Conservation (phyloP, 2,113 vertebrate genomes). For the Gobio gobio region DNA sequence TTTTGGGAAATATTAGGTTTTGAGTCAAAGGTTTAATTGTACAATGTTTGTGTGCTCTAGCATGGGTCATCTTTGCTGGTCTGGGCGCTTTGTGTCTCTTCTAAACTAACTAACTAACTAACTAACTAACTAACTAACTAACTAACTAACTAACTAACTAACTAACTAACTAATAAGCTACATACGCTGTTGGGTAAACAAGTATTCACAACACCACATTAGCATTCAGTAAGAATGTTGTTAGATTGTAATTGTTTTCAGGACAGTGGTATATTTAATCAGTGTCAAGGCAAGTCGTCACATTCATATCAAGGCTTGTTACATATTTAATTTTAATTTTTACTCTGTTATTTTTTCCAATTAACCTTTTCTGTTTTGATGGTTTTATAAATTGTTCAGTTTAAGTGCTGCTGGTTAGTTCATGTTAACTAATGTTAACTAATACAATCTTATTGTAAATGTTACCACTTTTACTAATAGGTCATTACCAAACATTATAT, state of each 20-base stretch:
- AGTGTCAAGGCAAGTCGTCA: not conserved
- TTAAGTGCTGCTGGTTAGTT: not conserved
- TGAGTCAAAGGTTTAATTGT: not conserved
- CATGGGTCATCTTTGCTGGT: no score
- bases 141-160: no score
- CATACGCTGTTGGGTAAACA: no score
- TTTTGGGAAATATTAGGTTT: not conserved
- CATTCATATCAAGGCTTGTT: not conserved
- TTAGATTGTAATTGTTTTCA: not conserved
- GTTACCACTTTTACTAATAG: not conserved
- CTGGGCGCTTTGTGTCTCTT: not conserved
- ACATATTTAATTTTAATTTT: not conserved
- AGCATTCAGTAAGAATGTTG: not conserved
- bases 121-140: no score
- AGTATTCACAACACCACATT: not conserved
- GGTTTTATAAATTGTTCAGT: not conserved
- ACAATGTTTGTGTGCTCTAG: not conserved
- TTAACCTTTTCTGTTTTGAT: not conserved
- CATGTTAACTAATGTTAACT: no score
- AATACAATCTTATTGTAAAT: no score
- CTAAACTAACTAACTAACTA: not conserved
- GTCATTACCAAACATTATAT: not conserved
- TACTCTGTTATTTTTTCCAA: not conserved
- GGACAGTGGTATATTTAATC: not conserved
- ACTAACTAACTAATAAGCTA: no score